A percentile compares a stretch with the other conserved stretches of the same genome.
Evolutionary conservation across 2,113 vertebrate genomes (phyloP).

Genomic region (Lontra canadensis): DNA sequence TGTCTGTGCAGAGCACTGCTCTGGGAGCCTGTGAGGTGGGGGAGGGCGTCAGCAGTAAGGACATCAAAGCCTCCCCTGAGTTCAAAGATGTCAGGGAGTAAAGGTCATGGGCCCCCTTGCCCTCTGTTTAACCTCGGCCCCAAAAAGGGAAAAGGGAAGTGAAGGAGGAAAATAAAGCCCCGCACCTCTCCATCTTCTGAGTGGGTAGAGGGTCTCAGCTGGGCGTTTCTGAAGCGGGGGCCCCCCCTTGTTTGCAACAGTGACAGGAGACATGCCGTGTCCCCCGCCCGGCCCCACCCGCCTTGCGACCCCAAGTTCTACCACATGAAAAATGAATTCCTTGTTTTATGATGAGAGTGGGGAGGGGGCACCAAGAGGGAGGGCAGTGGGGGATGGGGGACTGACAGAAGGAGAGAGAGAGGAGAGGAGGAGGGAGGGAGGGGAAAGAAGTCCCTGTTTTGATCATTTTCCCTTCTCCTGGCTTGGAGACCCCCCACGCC

Average conservation of each 20-base stretch:
- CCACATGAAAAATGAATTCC: conserved; percentile 59
- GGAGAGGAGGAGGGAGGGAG: background rate
- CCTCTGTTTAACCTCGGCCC: conserved; percentile 78
- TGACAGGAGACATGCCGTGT: conserved; percentile 32
- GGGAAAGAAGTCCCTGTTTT: background rate
- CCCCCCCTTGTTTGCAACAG: background rate
- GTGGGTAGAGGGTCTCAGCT: background rate
- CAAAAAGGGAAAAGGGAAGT: conserved; percentile 43
- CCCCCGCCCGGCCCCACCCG: background rate
- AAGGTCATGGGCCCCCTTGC: conserved; percentile 74
- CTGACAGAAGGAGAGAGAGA: background rate
- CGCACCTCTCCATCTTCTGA: conserved; percentile 35
- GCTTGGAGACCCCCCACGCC: background rate
- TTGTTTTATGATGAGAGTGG: conserved; percentile 65
- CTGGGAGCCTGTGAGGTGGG: conserved; percentile 51
- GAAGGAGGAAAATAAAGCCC: conserved; percentile 30
- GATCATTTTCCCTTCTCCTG: background rate
- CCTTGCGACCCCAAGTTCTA: background rate
- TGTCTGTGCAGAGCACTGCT: background rate
- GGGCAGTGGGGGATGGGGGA: background rate
- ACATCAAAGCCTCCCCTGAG: conserved; percentile 79
- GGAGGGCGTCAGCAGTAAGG: conserved; percentile 15
- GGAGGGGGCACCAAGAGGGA: background rate
- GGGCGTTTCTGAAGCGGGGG: background rate
- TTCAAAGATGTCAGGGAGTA: conserved; percentile 80